Evolutionary conservation across 2,113 vertebrate genomes (phyloP), one percentile per base, ranked within the genome.

Genomic region (Dromas ardeola): DNA sequence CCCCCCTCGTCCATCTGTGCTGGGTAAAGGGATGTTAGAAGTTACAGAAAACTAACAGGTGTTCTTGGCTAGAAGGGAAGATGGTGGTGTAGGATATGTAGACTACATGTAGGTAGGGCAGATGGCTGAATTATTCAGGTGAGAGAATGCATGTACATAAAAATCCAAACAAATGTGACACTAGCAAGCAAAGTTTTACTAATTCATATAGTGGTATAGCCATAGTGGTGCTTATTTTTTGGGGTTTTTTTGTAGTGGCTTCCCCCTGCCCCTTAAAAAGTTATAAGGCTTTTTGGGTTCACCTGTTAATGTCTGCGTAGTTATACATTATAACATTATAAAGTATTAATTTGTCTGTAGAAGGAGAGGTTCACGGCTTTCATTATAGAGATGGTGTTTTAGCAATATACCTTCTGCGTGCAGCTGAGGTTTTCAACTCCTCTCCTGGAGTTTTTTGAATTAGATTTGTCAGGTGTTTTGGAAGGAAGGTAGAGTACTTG

Each of bases 131-230:
- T 52, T 70, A 19, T 19, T 29, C 23, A 34, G 15, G 49, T 67
- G 65, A 49, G 63, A 70, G 18, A 77, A 52, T 34, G 36, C 6
- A 4, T 12, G 55, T 59, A 2, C 8, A 2, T 36, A 47, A 91
- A 83, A 81, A 7, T 29, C 8, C 11, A 66, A 66, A 47, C 9
- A 50, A 45, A 27, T 0, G 0, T 42, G 36, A 13, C 13, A 6
- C n/a, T 47, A 45, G 15, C 30, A 62, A 53, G 27, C 15, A 69
- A 72, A 83, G 9, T 32, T 70, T 56, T 34, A 30, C 21, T 18
- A 40, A 18, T 73, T 73, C 66, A 19, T 1, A 0, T 4, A 8
- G 18, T 10, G 10, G 3, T 38, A 21, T 11, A 79, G 42, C 32
- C 32, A 16, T 19, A 49, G 16, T 1, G 0, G 38, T 66, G 26